phyloP scores from a whole-genome alignment of 2,797 vertebrate genomes.

The Varecia variegata region DNA sequence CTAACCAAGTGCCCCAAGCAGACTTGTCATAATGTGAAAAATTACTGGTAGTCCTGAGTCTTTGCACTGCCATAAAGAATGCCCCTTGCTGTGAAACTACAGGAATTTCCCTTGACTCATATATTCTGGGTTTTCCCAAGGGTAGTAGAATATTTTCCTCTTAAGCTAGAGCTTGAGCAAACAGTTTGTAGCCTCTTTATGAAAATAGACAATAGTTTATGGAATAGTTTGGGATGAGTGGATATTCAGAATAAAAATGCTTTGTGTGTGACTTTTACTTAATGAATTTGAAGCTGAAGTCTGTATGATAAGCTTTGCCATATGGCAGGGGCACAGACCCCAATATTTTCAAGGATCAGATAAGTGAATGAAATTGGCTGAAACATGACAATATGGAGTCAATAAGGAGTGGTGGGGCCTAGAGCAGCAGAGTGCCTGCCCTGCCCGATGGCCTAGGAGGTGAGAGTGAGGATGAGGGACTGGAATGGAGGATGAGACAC shows the following conservation, averaged over 20 bases:
- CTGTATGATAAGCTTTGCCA: neutral
- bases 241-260: neutral
- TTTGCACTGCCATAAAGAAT: neutral
- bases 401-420: neutral
- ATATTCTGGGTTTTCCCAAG: neutral
- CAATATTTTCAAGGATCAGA: neutral
- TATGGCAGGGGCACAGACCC: neutral
- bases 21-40: constrained; percentile 5
- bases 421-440: neutral
- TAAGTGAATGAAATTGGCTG: neutral
- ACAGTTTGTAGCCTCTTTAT: neutral
- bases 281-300: neutral
- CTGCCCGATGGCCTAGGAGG: neutral
- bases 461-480: too few relatives aligned
- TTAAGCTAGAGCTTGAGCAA: neutral
- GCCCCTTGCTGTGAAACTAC: neutral
- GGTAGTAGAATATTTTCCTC: neutral
- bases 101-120: neutral
- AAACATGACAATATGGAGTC: neutral
- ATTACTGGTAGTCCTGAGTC: neutral
- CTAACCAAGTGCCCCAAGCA: neutral
- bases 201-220: neutral
- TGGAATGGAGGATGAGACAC: neutral
- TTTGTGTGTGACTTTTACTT: neutral
- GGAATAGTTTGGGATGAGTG: neutral